phyloP scores from a whole-genome alignment of 1,140 invertebrate species.

The Macrotrachela quadricornifera region DNA sequence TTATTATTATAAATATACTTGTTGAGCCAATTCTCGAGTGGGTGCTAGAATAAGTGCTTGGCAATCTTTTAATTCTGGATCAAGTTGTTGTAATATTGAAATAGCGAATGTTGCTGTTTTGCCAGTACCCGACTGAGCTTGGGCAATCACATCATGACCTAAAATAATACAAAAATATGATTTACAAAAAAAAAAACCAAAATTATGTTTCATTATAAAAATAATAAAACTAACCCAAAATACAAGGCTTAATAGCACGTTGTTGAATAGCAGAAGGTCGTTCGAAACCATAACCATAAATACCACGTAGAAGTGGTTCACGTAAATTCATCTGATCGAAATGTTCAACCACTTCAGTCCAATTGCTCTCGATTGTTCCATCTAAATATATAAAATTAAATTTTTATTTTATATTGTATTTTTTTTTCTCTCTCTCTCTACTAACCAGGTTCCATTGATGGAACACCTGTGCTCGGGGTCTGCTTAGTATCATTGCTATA shows the following conservation, averaged over 20 bases:
- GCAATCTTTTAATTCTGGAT: constrained; percentile 62
- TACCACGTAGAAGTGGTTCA: constrained; percentile 70
- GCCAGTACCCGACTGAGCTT: constrained; percentile 88
- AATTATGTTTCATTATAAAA: too few species aligned
- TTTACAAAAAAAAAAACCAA: too few species aligned
- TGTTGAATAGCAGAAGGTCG: constrained; percentile 99
- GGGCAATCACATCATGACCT: constrained; percentile 82
- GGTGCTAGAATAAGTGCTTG: constrained; percentile 94
- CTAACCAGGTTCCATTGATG: too few species aligned
- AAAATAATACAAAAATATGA: background rate
- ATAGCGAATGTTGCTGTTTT: constrained; percentile 99
- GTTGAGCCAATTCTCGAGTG: constrained; percentile 88
- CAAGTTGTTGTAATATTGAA: constrained; percentile 89
- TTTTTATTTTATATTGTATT: too few species aligned
- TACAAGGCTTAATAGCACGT: constrained; percentile 89
- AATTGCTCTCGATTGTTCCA: constrained; percentile 20
- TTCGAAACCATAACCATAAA: constrained; percentile 99
- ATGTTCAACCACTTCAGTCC: constrained; percentile 58
- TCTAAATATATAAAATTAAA: too few species aligned
- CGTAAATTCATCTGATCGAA: constrained; percentile 97
- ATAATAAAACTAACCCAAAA: constrained; percentile 34
- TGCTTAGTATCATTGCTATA: too few species aligned
- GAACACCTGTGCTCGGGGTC: too few species aligned
- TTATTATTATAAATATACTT: constrained; percentile 36
- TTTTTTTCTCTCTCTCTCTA: too few species aligned